Evolutionary conservation across 2,888 invertebrate species (phyloP), one percentile per base, ranked within the genome.

Genomic region (Liopterus haemorrhoidalis): DNA sequence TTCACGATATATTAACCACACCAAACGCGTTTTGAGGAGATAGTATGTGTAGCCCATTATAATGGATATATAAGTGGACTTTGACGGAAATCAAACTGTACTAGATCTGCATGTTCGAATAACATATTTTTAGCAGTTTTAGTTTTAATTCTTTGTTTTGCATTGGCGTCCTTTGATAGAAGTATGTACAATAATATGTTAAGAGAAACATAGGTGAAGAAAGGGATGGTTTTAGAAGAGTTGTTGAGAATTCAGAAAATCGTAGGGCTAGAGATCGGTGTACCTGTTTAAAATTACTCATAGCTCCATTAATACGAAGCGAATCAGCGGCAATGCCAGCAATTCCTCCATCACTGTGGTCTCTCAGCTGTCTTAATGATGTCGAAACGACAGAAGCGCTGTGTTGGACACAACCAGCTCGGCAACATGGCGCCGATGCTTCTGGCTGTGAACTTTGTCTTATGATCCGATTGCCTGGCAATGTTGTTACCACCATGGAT

Each of bases 301-400:
- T 90, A 61, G 93, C 94, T 53, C 95, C 96, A 72, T 94, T 95
- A 71, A 95, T 91, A 62, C 94, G 78, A 58, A 95, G 78, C 46
- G 93, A 93, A 71, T 95, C 95, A 38, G 92, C 92, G 15, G 94
- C 95, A 61, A 96, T 95, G 64, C 91, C 91, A 35, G 93, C 93
- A 53, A 95, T 88, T 54, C 89, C 88, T 64, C 90, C 90, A 50
- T 80, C 79, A 32, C 82, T 82, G 72, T 85, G 85, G 38, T 63
- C 63, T 55, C 67, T 66, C 58, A 73, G 72, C 67, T 91, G 90
- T 61, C 90, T 82, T 62, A 91, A 71, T 27, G 91, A 91, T 63
- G 88, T 85, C 70, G 88, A 89, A 52, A 86, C 84, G 57, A 82
- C 80, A 47, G 81, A 75, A 79, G 79, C 32, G 24, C 8, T 24